Evolutionary conservation across 1,140 invertebrate species (phyloP), one percentile per base, ranked within the genome.

Genomic region (Stratiolaelaps scimitus): DNA sequence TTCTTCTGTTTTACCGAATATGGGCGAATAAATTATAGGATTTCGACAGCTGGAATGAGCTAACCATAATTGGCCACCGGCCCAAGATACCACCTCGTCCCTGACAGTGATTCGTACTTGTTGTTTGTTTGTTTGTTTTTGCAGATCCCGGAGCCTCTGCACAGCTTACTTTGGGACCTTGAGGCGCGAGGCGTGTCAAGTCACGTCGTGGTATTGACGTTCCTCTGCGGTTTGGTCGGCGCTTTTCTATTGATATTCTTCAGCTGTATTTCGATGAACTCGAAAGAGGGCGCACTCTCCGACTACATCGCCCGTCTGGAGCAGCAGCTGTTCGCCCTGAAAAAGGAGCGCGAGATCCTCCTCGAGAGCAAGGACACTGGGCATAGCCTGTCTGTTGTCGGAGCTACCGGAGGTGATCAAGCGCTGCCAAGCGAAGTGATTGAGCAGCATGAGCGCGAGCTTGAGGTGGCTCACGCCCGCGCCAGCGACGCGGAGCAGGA

Each of bases 291-390:
- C 23, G 23, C 53, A 15, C 53, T 60, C 2, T 34, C 26, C 15
- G 53, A 60, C 53, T 60, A 60, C 53, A 60, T 60, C 2, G 53
- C 53, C 23, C 53, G 53, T 1, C 23, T 60, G 26, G 53, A 60
- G 23, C 53, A 60, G 26, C 53, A 60, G 53, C 10, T 60, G 13
- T 60, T 60, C 10, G 17, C 13, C 2, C 53, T 60, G 15, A 60
- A 26, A 26, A 60, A 60, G 20, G 53, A 60, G 26, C 53, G 53
- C 2, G 53, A 60, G 34, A 34, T 60, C 34, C 53, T 60, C 15
- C 23, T 60, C 13, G 53, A 60, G 23, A n/a, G 2, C 53, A 40
- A 40, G 34, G 34, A 40, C 34, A 40, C 34, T 40, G 34, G 34
- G 5, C 34, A 40, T 40, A 10, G 34, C 34, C 34, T 40, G 5